Evolutionary conservation across 2,888 invertebrate genomes (phyloP), one percentile per base, ranked within the genome.

Genomic region (Lasioglossum figueresi): DNA sequence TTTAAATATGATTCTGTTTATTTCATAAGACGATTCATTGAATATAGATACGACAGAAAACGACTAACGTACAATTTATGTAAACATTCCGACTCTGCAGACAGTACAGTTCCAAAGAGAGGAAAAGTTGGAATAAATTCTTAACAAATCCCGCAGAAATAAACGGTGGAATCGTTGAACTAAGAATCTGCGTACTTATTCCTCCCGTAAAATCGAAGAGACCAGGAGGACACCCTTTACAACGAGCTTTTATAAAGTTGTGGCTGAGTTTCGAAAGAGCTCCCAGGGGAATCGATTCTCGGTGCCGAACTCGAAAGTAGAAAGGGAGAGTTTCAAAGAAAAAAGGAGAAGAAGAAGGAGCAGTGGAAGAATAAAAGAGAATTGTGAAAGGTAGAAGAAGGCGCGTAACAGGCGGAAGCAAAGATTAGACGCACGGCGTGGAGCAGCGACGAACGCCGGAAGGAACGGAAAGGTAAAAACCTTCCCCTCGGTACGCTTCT

Each of bases 241-340:
- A 31, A 45, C 43, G 76, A 48, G 34, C 71, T 76, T 66, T 79
- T 40, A 59, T 79, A 83, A 88, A 86, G 80, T 83, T 78, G 85
- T 80, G 85, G 72, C 80, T 79, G 79, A 83, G 85, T 87, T 88
- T 83, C 86, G 76, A 86, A 90, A 93, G 88, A 88, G 88, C 82
- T 88, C 90, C 87, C 77, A 43, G 23, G 88, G 88, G 91, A 90
- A 93, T 93, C 90, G 92, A 93, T 91, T 90, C 87, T 81, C 85
- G 37, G 40, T 68, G 86, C 74, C 70, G 88, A 84, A 59, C 73
- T 75, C 66, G 77, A 59, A 72, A 66, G 59, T 76, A 45, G 76
- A 56, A 43, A 63, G 56, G 37, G 66, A 66, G 63, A 66, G 66
- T 66, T 34, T 16, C 16, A 34, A 34, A 66, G 31, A 27, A 27